Evolutionary conservation across 2,888 invertebrate species (phyloP), one percentile per base, ranked within the genome.

Genomic region (Caenorhabditis drosophilae): DNA sequence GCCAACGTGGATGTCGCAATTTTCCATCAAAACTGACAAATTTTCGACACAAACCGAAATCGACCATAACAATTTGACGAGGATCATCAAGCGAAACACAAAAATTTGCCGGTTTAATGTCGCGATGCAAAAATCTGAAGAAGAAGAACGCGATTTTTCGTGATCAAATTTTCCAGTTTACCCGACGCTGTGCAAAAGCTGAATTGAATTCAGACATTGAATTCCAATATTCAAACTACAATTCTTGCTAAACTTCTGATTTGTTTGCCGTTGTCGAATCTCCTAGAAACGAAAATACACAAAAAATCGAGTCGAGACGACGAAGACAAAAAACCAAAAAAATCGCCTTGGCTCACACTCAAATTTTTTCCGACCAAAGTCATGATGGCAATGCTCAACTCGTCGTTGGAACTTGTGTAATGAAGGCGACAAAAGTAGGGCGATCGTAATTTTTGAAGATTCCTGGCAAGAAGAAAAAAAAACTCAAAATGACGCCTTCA

Each of bases 91-190:
- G 34, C 15, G 64, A 67, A 15, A 76, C 48, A 9, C 76, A 73
- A 40, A 70, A 75, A 48, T 78, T 78, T 25, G 59, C 70, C 9
- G 77, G 77, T 36, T 77, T 76, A 36, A 77, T 67, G 45, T 77
- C 77, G 4, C 76, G 70, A 52, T 71, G 71, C 22, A 73, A 58
- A 48, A 53, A 70, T 23, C 69, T 67, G 50, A 26, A 44, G n/a
- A 31, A 15, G 6, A n/a, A n/a, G n/a, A n/a, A n/a, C n/a, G n/a
- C n/a, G n/a, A n/a, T n/a, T n/a, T n/a, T n/a, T n/a, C n/a, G n/a
- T n/a, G n/a, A 31, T 31, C 31, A 31, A 12, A 12, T 31, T 9
- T 31, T 9, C 12, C 31, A 31, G 31, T 6, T 31, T 23, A 56
- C 40, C 48, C 50, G 20, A 51, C 35, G 1, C 36, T 34, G 58